A percentile compares a stretch with the other conserved stretches of the same genome.
Conservation (phyloP, 2,797 vertebrate species). For the Sebastes steindachneri region DNA sequence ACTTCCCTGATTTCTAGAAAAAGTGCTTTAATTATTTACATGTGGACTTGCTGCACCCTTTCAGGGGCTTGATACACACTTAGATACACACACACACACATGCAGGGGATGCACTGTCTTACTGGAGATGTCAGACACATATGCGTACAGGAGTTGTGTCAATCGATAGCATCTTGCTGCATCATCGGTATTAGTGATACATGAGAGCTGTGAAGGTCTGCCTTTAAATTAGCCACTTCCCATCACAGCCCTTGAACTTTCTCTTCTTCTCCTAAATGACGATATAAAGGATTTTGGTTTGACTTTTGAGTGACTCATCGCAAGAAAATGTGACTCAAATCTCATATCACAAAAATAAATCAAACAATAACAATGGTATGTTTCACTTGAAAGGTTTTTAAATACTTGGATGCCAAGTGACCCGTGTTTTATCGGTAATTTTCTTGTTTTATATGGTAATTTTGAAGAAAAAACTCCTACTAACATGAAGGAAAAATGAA, state of each 20-base stretch:
- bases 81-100: neutral
- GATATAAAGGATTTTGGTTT: neutral
- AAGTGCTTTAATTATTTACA: constrained; percentile 71
- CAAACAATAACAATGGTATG: neutral
- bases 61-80: constrained; percentile 6
- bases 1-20: constrained; percentile 55
- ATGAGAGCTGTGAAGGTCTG: constrained; percentile 37
- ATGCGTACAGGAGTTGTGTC: neutral
- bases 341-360: neutral
- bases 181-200: constrained; percentile 20
- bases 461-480: neutral
- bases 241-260: neutral
- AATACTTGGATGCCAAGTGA: neutral
- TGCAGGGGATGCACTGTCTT: neutral
- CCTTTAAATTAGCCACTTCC: constrained; percentile 9
- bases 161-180: constrained; percentile 29
- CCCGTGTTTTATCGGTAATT: accelerated
- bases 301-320: neutral
- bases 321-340: neutral
- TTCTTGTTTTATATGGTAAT: neutral
- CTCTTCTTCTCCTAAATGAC: neutral
- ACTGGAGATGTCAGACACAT: neutral
- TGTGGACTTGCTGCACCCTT: constrained; percentile 30
- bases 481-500: neutral
- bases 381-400: neutral